These are phyloP conservation scores for Beroe forskalii DNA, from an alignment of 37 sponge, comb jelly and placozoan genomes.

Conservation along the genomic window DNA sequence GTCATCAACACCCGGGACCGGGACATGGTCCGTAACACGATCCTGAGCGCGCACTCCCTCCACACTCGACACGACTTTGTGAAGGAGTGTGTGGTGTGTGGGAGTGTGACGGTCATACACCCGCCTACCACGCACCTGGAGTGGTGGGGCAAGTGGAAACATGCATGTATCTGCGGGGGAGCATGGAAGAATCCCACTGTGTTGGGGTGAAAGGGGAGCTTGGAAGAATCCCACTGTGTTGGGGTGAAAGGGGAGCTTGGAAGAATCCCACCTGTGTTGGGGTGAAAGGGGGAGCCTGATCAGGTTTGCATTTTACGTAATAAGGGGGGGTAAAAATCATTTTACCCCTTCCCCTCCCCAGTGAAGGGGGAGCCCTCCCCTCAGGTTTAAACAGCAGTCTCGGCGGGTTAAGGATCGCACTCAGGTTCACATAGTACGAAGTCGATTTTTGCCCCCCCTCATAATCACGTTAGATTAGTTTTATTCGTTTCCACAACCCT, in stretches of 20 bases:
- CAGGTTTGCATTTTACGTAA: not conserved
- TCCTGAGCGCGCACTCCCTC: conserved; percentile 30
- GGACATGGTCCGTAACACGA: conserved; percentile 53
- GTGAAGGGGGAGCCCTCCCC: too few relatives aligned
- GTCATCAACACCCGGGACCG: conserved; percentile 30
- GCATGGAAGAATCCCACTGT: conserved; percentile 40
- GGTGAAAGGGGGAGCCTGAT: not conserved
- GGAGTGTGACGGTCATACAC: not conserved
- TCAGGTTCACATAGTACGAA: too few relatives aligned
- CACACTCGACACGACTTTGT: conserved; percentile 30
- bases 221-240: conserved; percentile 43
- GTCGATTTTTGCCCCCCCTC: too few relatives aligned
- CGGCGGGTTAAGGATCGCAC: too few relatives aligned
- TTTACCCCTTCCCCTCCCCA: too few relatives aligned
- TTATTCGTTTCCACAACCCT: too few relatives aligned
- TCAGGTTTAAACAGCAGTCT: too few relatives aligned
- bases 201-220: not conserved
- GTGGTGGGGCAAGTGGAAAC: conserved; percentile 55
- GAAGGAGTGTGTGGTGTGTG: conserved; percentile 66
- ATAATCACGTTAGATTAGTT: too few relatives aligned
- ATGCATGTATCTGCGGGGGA: conserved; percentile 47
- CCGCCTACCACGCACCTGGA: conserved; percentile 6
- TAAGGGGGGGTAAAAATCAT: not conserved
- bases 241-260: conserved; percentile 12
- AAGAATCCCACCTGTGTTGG: conserved; percentile 14